Evolutionary conservation across 1,140 invertebrate species (phyloP), one percentile per base, ranked within the genome.

Genomic region (Drosophila bocki): DNA sequence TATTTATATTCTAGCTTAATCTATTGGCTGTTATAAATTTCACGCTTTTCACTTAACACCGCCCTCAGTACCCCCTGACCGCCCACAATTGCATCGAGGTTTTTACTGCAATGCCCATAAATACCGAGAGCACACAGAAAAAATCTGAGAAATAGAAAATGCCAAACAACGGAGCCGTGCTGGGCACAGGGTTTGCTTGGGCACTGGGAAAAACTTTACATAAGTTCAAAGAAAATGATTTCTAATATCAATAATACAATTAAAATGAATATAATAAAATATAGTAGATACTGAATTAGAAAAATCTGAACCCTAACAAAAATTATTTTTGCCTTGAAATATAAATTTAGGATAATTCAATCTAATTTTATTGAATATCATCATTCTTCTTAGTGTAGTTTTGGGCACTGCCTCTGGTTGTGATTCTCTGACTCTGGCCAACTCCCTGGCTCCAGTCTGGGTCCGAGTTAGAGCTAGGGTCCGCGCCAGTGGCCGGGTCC

Each of bases 11-110:
- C 58, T 57, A 26, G 63, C 67, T 63, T 77, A 85, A 84, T 84
- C 72, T 80, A 84, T 85, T 80, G 62, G 78, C 67, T 74, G 82
- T 80, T 85, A 77, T 85, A 85, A 84, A 84, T 84, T 80, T 80
- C 59, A 69, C 63, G 82, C 72, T 84, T 80, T 84, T 80, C 71
- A 76, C 60, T 80, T 83, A 76, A 64, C 79, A 71, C 37, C 71
- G 71, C 63, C 41, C 17, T 15, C 53, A 15, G 37, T 39, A 15
- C 56, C 33, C 47, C 53, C 45, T 39, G 33, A 11, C 57, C 53
- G 11, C 62, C 45, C 68, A 72, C 75, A 78, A 78, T 39, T 78
- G 75, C 75, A 78, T 78, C 51, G 74, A 47, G 74, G 74, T 76
- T 76, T 76, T 76, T 76, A 56, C 74, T 69, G 63, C 75, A 77